Base-by-base conservation (phyloP, 2,113 vertebrate genomes). In the Hippoglossus stenolepis region DNA sequence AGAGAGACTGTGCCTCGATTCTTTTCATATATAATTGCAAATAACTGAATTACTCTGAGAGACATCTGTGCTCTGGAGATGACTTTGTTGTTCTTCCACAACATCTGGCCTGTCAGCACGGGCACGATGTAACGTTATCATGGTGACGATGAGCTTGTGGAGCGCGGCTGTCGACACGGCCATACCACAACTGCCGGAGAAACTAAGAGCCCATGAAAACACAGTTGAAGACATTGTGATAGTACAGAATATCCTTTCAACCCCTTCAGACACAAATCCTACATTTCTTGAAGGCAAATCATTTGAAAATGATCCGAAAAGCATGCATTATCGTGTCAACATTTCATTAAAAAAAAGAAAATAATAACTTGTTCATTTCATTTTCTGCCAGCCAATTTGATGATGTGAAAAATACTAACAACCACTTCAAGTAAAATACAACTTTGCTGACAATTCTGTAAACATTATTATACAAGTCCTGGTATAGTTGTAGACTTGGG, bases 71-170 rank as follows among this genome's bases (percentile, higher is more conserved):
- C 62, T 49, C 24, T 73, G 45, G 20, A 20, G 24, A 64, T 61
- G 47, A 35, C 49, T 76, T 73, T 79, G 70, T 64, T 73, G 38
- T 15, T 75, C 2, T 21, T 63, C 51, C 20, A 2, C 61, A 74
- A 74, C 79, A 85, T 77, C 79, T 84, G 83, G 81, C 47, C 45
- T 67, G 66, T 79, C 77, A 75, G 67, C 24, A 54, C 24, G 40
- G 61, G 24, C 67, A 59, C 67, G 26, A 40, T 58, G 57, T 24
- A 79, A 81, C 7, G 21, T 69, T 40, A 71, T 72, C 80, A 75
- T 8, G 20, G 45, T 64, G 59, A 69, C 53, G 82, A 80, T 75
- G 69, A 72, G 65, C 79, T 66, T 60, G 53, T 56, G 53, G 24
- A 75, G 59, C 7, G 4, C 54, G 65, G 1, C 68, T 84, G 85